Conservation (phyloP, 2,797 vertebrate species). For the Megalops cyprinoides region DNA sequence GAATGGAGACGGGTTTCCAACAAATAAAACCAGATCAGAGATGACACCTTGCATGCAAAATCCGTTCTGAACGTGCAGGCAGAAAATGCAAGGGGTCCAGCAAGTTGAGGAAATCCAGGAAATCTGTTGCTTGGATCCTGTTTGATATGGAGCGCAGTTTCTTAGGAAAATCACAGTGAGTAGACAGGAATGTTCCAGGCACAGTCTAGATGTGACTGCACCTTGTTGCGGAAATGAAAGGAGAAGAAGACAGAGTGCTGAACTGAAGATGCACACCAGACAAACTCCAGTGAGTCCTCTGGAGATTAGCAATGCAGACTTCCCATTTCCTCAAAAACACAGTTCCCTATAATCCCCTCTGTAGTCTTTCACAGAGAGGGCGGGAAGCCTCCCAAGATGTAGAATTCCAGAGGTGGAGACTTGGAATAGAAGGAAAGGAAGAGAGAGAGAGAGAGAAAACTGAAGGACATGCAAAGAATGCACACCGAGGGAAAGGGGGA, state of each 20-base stretch:
- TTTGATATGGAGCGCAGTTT: background rate
- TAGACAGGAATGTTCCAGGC: constrained; percentile 2
- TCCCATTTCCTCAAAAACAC: background rate
- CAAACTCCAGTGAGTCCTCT: background rate
- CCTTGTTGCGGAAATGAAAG: background rate
- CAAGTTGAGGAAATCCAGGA: constrained; percentile 1
- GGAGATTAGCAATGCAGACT: background rate
- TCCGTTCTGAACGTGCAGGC: background rate
- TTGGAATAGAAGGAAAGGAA: constrained; percentile 21
- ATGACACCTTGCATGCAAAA: background rate
- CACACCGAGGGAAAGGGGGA: background rate
- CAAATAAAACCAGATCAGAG: background rate
- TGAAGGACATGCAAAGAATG: background rate
- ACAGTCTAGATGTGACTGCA: constrained; percentile 10
- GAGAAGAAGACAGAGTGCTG: background rate
- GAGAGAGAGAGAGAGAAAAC: constrained; percentile 9
- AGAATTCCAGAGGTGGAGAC: constrained; percentile 60
- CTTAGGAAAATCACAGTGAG: constrained; percentile 1
- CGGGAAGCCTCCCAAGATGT: constrained; percentile 52
- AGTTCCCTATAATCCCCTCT: background rate
- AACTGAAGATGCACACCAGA: background rate
- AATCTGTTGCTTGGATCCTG: background rate
- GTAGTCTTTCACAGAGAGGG: constrained; percentile 28
- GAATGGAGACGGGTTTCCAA: background rate
- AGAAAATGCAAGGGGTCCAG: background rate